Percentiles rank a stretch among this genome's conserved stretches.
Evolutionary conservation across 2,113 vertebrate genomes (phyloP).

Genomic region (Turnix velox): DNA sequence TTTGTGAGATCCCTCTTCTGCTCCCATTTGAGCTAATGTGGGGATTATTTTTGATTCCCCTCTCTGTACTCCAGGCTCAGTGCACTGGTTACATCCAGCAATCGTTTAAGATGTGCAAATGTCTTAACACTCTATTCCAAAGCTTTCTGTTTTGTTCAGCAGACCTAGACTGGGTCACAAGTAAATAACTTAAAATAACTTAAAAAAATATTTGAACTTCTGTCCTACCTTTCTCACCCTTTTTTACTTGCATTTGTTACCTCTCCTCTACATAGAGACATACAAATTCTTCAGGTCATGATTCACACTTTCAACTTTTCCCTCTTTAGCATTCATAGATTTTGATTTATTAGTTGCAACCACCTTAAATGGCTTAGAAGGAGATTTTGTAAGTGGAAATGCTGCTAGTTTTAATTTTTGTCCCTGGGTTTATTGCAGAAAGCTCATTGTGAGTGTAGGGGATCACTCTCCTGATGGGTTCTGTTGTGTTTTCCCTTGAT

Average conservation of each 20-base stretch:
- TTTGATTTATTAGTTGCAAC: background rate
- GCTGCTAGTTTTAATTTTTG: background rate
- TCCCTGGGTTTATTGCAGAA: background rate
- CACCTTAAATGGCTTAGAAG: background rate
- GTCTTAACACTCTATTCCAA: conserved; percentile 30
- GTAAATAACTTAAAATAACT: too few relatives aligned
- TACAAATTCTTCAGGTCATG: background rate
- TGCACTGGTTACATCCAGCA: conserved; percentile 18
- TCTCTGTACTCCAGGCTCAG: background rate
- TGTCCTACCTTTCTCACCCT: background rate
- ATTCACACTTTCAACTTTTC: background rate
- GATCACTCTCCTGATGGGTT: fast-evolving
- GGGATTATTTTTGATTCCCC: conserved; percentile 35
- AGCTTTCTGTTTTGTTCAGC: conserved; percentile 14
- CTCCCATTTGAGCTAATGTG: background rate
- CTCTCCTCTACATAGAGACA: background rate
- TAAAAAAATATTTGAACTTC: conserved; percentile 1
- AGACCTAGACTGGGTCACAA: background rate
- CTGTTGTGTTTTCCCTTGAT: background rate
- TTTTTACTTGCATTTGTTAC: background rate
- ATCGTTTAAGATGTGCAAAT: conserved; percentile 44
- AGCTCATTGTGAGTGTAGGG: background rate
- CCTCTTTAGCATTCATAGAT: background rate
- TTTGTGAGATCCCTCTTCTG: conserved; percentile 1
- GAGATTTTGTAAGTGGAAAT: background rate